Evolutionary conservation across 2,797 vertebrate species (phyloP).

Genomic region (Buphagus erythrorhynchus): DNA sequence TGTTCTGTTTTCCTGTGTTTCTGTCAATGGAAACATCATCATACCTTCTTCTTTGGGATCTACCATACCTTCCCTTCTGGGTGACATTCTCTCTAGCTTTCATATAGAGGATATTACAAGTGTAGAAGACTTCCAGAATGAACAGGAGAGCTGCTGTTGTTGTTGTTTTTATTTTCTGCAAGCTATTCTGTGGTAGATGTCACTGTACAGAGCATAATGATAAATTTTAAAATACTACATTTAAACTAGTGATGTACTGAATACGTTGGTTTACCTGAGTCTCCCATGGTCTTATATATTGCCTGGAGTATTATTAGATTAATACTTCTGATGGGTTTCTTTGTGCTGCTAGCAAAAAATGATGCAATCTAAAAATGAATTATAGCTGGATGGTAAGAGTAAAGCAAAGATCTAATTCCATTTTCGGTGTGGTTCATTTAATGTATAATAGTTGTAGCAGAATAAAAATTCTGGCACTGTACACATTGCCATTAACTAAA

Average conservation of each 20-base stretch:
- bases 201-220: neutral
- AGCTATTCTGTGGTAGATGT: neutral
- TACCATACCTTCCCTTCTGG: neutral
- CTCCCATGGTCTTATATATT: neutral
- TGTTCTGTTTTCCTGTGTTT: neutral
- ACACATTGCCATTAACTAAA: neutral
- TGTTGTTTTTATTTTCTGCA: neutral
- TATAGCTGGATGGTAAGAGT: neutral
- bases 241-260: neutral
- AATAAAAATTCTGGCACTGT: neutral
- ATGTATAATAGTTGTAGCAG: neutral
- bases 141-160: neutral
- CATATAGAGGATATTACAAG: neutral
- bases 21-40: neutral
- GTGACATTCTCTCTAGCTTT: neutral
- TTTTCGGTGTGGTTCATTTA: conserved; percentile 50
- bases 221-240: neutral
- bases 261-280: conserved; percentile 5
- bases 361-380: conserved; percentile 34
- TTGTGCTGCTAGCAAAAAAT: neutral
- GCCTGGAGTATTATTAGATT: neutral
- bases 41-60: neutral
- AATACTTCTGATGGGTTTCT: neutral
- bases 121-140: neutral
- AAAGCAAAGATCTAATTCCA: conserved; percentile 35